Evolutionary conservation across 2,113 vertebrate species (phyloP), one percentile per base, ranked within the genome.

Genomic region (Ochotona curzoniae): DNA sequence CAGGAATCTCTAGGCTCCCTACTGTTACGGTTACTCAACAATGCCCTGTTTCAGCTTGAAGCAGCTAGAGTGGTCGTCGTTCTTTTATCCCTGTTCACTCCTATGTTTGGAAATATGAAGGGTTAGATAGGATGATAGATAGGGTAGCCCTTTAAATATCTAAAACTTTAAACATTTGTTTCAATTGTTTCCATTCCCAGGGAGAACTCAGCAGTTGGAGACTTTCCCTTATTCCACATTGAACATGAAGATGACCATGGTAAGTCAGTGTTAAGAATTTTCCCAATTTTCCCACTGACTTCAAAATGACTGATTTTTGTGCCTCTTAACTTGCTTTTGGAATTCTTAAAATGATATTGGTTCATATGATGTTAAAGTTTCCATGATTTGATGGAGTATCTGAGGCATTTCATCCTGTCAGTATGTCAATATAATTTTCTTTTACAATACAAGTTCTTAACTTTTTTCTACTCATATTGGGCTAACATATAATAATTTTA

Each of bases 311-410:
- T 57, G 21, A 4, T 66, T 32, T 69, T 76, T 4, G 47, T 23
- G 21, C 2, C 8, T 83, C 66, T 44, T 57, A 81, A 32, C 1
- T 78, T 32, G 18, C 35, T 60, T 49, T 3, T 28, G 35, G 5
- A 61, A 47, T 78, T 66, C 7, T 61, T 32, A 38, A 21, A 32
- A 51, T 1, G 10, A 1, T 49, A 87, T 23, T 26, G 35, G 30
- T 9, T 7, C 2, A 3, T 80, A 20, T n/a, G 67, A 17, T 38
- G 5, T 49, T 51, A 13, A 69, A 61, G 20, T 82, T 30, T 35
- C 3, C 20, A 32, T 35, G 0, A 8, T 15, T 32, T 17, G 5
- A 69, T 13, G 7, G 11, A 35, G 1, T 0, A 11, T 35, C n/a
- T 74, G 23, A 12, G 2, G 26, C 7, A 57, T 57, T 2, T 23